A percentile compares a stretch with the other conserved stretches of the same genome.
Conservation (phyloP, 2,888 invertebrate genomes). For the Minunthozetes semirufus region DNA sequence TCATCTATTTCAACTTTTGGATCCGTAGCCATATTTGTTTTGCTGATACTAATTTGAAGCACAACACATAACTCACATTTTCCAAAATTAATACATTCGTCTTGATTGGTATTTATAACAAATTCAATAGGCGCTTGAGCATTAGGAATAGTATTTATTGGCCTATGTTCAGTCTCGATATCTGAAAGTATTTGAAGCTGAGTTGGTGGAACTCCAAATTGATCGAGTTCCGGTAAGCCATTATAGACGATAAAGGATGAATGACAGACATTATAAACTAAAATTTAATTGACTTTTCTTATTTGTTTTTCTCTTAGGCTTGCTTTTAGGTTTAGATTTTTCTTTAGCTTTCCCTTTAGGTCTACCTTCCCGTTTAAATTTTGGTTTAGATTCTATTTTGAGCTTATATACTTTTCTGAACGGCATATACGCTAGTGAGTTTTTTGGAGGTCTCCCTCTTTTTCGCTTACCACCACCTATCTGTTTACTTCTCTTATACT, state of each 20-base stretch:
- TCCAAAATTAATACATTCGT: background rate
- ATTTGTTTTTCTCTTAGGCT: background rate
- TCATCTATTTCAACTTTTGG: background rate
- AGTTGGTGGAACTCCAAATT: background rate
- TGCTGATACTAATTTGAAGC: background rate
- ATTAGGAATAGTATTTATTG: background rate
- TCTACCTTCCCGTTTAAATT: background rate
- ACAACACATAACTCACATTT: background rate
- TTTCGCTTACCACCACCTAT: background rate
- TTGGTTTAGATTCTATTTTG: background rate
- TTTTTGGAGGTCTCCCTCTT: too few species aligned
- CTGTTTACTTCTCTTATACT: background rate
- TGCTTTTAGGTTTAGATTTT: background rate
- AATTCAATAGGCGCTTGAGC: background rate
- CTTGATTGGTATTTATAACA: background rate
- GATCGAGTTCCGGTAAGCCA: background rate
- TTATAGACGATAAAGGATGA: background rate
- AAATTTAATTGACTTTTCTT: background rate
- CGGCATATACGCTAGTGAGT: too few species aligned
- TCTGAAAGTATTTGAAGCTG: background rate
- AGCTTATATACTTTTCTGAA: background rate
- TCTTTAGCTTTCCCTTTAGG: background rate
- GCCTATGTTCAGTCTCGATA: background rate
- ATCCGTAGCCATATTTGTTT: background rate
- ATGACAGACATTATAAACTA: background rate